Base-by-base conservation (phyloP, 1,140 invertebrate genomes). In the Eriosoma lanigerum region DNA sequence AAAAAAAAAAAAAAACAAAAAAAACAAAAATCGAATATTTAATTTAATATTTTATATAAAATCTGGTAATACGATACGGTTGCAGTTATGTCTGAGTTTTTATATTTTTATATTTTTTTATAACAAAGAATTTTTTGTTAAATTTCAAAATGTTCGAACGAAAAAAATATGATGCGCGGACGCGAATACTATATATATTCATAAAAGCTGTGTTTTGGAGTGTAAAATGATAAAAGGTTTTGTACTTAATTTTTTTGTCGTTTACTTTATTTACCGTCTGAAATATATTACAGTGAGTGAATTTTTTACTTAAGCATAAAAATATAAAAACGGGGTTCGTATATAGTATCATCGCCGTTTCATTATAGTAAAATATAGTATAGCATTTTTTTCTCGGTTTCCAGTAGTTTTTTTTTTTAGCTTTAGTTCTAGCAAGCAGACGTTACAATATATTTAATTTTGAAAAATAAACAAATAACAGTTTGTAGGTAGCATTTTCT, bases 151-250 rank as follows among this genome's bases (percentile, higher is more conserved):
- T 68, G 3, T 4, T 46, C 15, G 24, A 26, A 26, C 15, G 15
- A 68, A 48, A 19, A 26, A 68, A 46, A 48, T 26, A 1, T 3
- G 46, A 1, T 3, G 46, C 15, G 12, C 1, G 1, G 44, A 24
- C 4, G 15, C 46, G 21, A 68, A 68, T 6, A 48, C 21, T 24
- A 68, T 8, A 44, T 66, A 46, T 24, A 9, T 26, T n/a, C 24
- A 19, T 48, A 48, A 48, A 26, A 48, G 1, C 38, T 48, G 15
- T 68, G 44, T 68, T 26, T 68, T 26, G 13, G 1, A 68, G 38
- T 48, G 21, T 68, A 48, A 68, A 26, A 48, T 46, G 21, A 68
- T 68, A 68, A 68, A 68, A 68, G 66, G 44, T 68, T 68, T 68
- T 48, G 6, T 46, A 26, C 44, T 46, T 26, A 26, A 8, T 68